Base-by-base conservation (phyloP, 2,113 vertebrate species). In the Microtus montanus region DNA sequence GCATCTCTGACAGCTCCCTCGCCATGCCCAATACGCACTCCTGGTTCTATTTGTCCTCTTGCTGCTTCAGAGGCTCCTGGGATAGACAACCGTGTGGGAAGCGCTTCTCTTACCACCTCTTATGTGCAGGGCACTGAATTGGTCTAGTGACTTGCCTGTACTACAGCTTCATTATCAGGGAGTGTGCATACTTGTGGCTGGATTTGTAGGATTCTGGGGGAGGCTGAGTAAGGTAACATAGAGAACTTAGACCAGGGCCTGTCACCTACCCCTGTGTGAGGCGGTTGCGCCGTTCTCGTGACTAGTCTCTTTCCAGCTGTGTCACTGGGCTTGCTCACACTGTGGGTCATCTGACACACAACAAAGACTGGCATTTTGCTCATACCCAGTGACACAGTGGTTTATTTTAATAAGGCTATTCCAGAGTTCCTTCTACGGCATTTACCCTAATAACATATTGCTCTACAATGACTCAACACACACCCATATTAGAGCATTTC, bases 361-460 rank as follows among this genome's bases (percentile, higher is more conserved):
- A 85, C 66, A 95, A 3, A 58, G 96, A 96, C 90, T 96, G 71
- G 86, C 54, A 78, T 95, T 96, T 98, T 89, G 94, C 92, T 98
- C 97, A 64, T 85, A 87, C 95, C 77, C 92, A 97, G 44, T 94
- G 95, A 97, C 87, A 95, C 88, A 94, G 22, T 91, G 89, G 80
- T 88, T 94, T 98, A 96, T 97, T 98, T 90, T 97, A 77, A 70
- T 77, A 97, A 96, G 96, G 92, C 77, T 91, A 94, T 95, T 87
- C 78, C 73, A 82, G 94, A 89, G 47, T 85, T 95, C 93, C 92
- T 88, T 95, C 90, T 97, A 93, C 74, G 96, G 92, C 95, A 92
- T 89, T 49, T 73, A 54, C 64, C 87, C 49, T 41, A 58, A 84
- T 94, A 77, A 93, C 88, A 61, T 52, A 49, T 90, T 96, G 94